A percentile compares a stretch with the other conserved stretches of the same genome.
phyloP scores from a whole-genome alignment of 2,797 vertebrate species.

The Cuniculus paca region DNA sequence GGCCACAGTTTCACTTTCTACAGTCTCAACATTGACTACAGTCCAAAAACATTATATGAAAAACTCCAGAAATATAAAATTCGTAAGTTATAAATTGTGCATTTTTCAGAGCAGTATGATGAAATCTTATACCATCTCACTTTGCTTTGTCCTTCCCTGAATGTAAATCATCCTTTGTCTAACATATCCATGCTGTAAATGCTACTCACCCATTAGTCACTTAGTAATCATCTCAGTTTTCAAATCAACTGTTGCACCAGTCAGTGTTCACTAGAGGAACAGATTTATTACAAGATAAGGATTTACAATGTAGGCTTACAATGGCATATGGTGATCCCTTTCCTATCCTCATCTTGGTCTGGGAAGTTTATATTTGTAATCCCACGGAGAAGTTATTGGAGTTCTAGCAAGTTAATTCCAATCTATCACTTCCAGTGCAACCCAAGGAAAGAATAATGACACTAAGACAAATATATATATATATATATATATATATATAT shows the following conservation, averaged over 20 bases:
- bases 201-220: neutral
- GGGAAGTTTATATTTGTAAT: too few relatives aligned
- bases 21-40: neutral
- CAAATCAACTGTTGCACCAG: neutral
- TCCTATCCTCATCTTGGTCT: too few relatives aligned
- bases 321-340: neutral
- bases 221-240: neutral
- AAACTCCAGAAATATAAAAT: conserved; percentile 11
- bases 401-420: too few relatives aligned
- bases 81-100: neutral
- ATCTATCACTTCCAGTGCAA: too few relatives aligned
- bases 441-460: too few relatives aligned
- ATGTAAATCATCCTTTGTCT: neutral
- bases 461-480: too few relatives aligned
- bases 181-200: neutral
- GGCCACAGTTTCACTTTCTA: neutral
- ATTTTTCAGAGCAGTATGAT: neutral
- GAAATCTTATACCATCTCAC: neutral
- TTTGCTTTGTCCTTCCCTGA: neutral
- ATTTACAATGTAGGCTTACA: neutral
- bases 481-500: too few relatives aligned
- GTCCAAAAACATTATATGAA: neutral
- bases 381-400: too few relatives aligned
- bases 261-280: neutral
- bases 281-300: neutral